Conservation (phyloP, 2,888 invertebrate species). For the Drosophila gaucha region DNA sequence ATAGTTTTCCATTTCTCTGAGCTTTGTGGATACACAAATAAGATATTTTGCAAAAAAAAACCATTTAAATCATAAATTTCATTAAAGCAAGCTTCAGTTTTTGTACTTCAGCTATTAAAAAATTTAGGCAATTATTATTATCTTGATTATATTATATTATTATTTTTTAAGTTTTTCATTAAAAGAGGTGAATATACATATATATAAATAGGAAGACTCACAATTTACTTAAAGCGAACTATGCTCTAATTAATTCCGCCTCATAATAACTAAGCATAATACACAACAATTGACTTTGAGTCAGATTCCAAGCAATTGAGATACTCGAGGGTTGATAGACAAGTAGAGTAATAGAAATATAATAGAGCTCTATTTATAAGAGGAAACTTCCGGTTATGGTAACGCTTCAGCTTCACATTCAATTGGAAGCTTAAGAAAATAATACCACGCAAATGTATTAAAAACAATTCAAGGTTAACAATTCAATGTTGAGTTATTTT, state of each 20-base stretch:
- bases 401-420: constrained; percentile 37
- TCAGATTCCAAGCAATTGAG: background rate
- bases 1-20: too few relatives aligned
- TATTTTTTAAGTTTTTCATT: background rate
- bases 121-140: background rate
- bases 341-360: background rate
- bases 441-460: constrained; percentile 44
- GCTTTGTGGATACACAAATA: too few relatives aligned
- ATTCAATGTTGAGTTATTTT: constrained; percentile 46
- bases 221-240: background rate
- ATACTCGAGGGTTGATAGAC: background rate
- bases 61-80: too few relatives aligned
- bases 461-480: constrained; percentile 39
- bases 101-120: too few relatives aligned
- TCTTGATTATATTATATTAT: background rate
- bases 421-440: constrained; percentile 40
- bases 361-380: background rate
- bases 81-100: too few relatives aligned
- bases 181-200: background rate
- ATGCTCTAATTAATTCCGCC: constrained; percentile 13
- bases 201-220: background rate
- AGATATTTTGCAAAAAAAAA: too few relatives aligned
- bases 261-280: constrained; percentile 9
- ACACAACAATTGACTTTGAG: constrained; percentile 6
- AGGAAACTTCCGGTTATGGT: constrained; percentile 33